Conservation (phyloP, 2,113 vertebrate species). For the Lycocorax pyrrhopterus region DNA sequence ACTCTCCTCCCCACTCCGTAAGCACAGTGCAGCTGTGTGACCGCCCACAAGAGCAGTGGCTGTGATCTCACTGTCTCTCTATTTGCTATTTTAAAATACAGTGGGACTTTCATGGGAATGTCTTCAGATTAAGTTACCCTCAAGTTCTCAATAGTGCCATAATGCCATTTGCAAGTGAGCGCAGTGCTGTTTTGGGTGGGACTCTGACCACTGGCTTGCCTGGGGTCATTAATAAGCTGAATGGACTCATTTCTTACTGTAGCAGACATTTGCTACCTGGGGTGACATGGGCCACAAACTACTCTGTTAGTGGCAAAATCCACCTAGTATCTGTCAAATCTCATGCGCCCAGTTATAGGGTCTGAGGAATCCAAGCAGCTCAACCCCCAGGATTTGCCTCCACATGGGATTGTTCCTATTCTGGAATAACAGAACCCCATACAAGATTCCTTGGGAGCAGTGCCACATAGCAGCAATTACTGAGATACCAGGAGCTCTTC, state of each 20-base stretch:
- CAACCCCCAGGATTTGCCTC: not conserved
- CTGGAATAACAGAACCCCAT: not conserved
- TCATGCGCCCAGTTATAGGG: not conserved
- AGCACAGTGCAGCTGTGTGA: not conserved
- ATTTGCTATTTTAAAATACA: conserved; percentile 46
- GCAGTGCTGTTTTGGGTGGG: rapidly evolving
- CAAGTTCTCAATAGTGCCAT: not conserved
- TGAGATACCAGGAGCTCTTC: not conserved
- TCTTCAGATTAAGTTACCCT: conserved; percentile 28
- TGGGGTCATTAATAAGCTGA: not conserved
- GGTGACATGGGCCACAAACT: not conserved
- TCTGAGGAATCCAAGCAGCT: not conserved
- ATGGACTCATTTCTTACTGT: not conserved
- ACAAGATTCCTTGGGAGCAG: not conserved
- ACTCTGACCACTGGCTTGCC: rapidly evolving
- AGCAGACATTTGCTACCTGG: not conserved
- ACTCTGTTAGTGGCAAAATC: not conserved
- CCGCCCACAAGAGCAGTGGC: rapidly evolving
- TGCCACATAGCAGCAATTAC: not conserved
- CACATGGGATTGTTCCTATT: not conserved
- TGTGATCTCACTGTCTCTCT: conserved; percentile 49
- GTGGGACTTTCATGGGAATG: not conserved
- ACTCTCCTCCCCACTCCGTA: not conserved
- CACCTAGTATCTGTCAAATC: not conserved
- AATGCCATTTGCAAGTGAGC: not conserved